Evolutionary conservation across 1,140 invertebrate genomes (phyloP), one percentile per base, ranked within the genome.

Genomic region (Zaprionus lachaisei): DNA sequence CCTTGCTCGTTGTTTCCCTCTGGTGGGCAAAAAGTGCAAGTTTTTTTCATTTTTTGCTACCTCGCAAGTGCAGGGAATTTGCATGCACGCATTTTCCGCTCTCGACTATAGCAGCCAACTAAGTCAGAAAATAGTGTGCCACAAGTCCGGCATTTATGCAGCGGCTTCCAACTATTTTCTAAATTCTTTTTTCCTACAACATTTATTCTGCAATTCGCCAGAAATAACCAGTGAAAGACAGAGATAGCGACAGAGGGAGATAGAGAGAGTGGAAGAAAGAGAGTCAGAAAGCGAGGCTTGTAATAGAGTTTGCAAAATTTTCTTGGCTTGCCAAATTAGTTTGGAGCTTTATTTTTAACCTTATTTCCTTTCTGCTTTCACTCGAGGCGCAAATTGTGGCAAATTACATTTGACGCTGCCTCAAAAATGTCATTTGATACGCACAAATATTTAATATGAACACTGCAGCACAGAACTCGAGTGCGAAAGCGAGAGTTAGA

Each of bases 361-460:
- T 64, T 54, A 55, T 73, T 78, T 63, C 55, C 34, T 28, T 55
- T 55, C 37, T 11, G 17, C 28, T 56, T 17, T 20, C 24, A 31
- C 55, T 44, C 57, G 54, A 54, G 70, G 69, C 63, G 77, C 64
- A 79, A 89, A 89, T 83, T 89, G 84, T 81, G 69, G 69, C 69
- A 80, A 78, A 87, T 85, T 80, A 77, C 73, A 91, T 90, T 90
- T 90, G 77, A 75, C 79, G 85, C 81, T 72, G 61, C 56, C 62
- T 72, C 58, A 79, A 81, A 81, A 89, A 90, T 90, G 79, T 82
- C 65, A 85, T 90, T 90, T 91, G 77, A 82, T 82, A 85, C 86
- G 85, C 85, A 90, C 58, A 86, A 91, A 76, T 82, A 90, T 89
- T 90, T 82, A 82, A 90, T 84, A 55, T 65, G 56, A 72, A 77